phyloP scores from a whole-genome alignment of 1,140 invertebrate genomes.

The Eueides isabella region DNA sequence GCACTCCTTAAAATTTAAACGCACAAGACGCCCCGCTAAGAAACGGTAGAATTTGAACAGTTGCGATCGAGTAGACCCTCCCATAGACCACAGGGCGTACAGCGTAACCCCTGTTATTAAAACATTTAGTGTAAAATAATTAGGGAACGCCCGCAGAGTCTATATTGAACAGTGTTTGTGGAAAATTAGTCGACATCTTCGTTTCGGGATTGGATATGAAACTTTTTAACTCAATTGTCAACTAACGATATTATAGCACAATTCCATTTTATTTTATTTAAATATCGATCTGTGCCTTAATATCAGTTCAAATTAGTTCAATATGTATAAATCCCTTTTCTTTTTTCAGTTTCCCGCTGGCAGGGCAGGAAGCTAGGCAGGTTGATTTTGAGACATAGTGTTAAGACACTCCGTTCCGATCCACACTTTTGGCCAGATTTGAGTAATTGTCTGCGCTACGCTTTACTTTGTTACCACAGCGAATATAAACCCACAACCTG shows the following conservation, averaged over 20 bases:
- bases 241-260: constrained; percentile 12
- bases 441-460: no score
- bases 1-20: constrained; percentile 15
- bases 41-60: constrained; percentile 49
- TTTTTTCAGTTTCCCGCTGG: no score
- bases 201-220: constrained; percentile 18
- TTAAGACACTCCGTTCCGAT: no score
- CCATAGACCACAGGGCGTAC: constrained; percentile 49
- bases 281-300: not conserved
- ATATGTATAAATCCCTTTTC: no score
- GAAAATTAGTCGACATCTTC: constrained; percentile 30
- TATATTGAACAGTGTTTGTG: constrained; percentile 30
- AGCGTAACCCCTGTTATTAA: constrained; percentile 46
- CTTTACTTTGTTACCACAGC: no score
- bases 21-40: constrained; percentile 40
- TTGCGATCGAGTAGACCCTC: constrained; percentile 45
- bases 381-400: no score
- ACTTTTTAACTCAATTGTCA: constrained; percentile 14
- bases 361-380: no score
- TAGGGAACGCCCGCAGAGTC: constrained; percentile 47
- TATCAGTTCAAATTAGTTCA: no score
- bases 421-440: no score
- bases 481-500: no score
- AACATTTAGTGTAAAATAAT: constrained; percentile 53
- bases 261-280: not conserved